phyloP scores from a whole-genome alignment of 2,113 vertebrate species.

The Pelmatolapia mariae region DNA sequence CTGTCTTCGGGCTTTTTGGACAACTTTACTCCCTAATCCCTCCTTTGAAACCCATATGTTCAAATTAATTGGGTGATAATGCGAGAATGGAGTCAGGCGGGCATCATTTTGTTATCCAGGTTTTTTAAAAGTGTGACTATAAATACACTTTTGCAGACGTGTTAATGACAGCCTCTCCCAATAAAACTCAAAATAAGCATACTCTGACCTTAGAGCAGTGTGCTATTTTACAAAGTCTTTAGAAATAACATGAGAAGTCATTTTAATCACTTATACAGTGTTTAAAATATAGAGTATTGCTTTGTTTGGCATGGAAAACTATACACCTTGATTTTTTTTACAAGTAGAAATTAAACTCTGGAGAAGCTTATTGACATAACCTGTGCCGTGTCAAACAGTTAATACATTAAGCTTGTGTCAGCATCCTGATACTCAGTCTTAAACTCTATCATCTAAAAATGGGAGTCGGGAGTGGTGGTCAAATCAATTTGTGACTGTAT shows the following conservation, averaged over 20 bases:
- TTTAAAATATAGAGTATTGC: not conserved
- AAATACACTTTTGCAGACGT: constrained; percentile 5
- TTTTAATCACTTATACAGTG: not conserved
- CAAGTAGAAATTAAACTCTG: not conserved
- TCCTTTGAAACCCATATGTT: not conserved
- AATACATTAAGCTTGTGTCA: constrained; percentile 22
- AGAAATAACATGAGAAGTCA: not conserved
- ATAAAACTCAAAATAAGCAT: not conserved
- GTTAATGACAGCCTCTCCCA: not conserved
- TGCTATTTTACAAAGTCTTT: not conserved
- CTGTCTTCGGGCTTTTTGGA: not conserved
- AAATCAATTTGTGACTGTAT: constrained; percentile 47
- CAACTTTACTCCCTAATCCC: not conserved
- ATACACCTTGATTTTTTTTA: not conserved
- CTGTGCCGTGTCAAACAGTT: not conserved
- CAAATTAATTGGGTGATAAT: not conserved
- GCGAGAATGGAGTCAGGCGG: not conserved
- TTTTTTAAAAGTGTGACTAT: not conserved
- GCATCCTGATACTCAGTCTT: not conserved
- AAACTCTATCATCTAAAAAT: constrained; percentile 13
- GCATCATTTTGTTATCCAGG: not conserved
- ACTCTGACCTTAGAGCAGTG: not conserved
- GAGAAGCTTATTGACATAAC: not conserved
- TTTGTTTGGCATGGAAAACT: not conserved
- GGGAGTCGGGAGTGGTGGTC: not conserved